Evolutionary conservation across 2,888 invertebrate genomes (phyloP), one percentile per base, ranked within the genome.

Genomic region (Pseudococcus longispinus): DNA sequence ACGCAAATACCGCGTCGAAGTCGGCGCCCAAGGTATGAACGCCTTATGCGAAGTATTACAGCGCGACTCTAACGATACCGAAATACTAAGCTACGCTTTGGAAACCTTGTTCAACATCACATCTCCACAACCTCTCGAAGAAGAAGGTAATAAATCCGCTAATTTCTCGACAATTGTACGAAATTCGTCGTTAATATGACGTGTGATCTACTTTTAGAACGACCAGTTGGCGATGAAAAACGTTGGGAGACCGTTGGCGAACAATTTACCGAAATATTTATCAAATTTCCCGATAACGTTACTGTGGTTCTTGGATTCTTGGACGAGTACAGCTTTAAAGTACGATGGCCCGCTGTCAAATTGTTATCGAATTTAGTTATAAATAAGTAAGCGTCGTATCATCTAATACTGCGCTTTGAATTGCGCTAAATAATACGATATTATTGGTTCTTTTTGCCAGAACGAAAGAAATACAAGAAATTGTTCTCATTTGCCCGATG

Each of bases 221-320:
- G 88, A 84, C 89, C 89, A 89, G 91, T 90, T n/a, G 90, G 90
- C 2, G 90, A 91, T 70, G 89, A 90, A 74, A 90, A 90, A 85
- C 89, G 90, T 51, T 89, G 90, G 18, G 90, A 89, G 87, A 95
- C 95, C 90, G 94, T 97, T 37, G 97, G 97, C 0, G 96, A 96
- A 90, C 97, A 97, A 90, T 99, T 98, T 91, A 98, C 98, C 0
- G 98, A 98, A 92, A 98, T 98, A 93, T 98, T 98, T 91, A 95
- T 98, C 46, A 98, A 98, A 91, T 95, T 95, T 89, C 92, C 94
- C 26, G 96, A 97, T 89, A 97, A 96, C 91, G 94, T 98, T 13
- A 93, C 94, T 82, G 91, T 96, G 32, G 92, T 98, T 0, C 91
- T 99, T 89, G 94, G 95, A 87, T 93, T 97, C 88, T 91, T 99